Base-by-base conservation (phyloP, 1,140 invertebrate genomes). In the Drosophila arawakana region DNA sequence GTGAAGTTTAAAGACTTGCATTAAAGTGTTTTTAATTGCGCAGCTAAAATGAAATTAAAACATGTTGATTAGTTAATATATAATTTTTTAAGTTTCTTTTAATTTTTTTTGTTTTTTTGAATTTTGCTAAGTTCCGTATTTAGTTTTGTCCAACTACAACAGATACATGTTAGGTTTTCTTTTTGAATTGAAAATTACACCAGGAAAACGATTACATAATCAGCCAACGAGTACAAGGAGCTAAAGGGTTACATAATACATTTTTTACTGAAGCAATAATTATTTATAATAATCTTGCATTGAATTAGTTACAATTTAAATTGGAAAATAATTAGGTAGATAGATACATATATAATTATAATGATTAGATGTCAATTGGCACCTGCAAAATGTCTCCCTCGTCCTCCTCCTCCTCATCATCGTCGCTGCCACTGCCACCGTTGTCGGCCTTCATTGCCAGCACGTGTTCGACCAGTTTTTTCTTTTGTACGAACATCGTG, bases 311-410 rank as follows among this genome's bases (percentile, higher is more conserved):
- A 73, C 41, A 34, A 39, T 11, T 69, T 49, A 9, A 46, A 57
- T 70, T 71, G n/a, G 39, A 39, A 63, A 67, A 35, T 79, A 67
- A 35, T 78, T 72, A 43, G 11, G 30, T 30, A 30, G 25, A 30
- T 30, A 30, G 25, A 30, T 30, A 30, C 25, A 30, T 5, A 30
- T 30, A 30, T 30, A 30, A 6, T 30, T 30, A 30, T 49, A 46
- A 55, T 55, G 57, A 52, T 55, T 66, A 52, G 41, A 67, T 60
- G 15, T 71, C 47, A 66, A 62, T 63, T 73, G 69, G 88, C 83
- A 91, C 90, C 90, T 91, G 90, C 78, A 91, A 78, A 71, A 91
- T 78, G 71, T 91, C 90, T 50, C 90, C 90, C 63, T 90, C 86
- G 73, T 91, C 90, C 77, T 91, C 90, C 67, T 91, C 89, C 47